phyloP scores from a whole-genome alignment of 2,797 vertebrate species.

The Crocodylus rhombifer region DNA sequence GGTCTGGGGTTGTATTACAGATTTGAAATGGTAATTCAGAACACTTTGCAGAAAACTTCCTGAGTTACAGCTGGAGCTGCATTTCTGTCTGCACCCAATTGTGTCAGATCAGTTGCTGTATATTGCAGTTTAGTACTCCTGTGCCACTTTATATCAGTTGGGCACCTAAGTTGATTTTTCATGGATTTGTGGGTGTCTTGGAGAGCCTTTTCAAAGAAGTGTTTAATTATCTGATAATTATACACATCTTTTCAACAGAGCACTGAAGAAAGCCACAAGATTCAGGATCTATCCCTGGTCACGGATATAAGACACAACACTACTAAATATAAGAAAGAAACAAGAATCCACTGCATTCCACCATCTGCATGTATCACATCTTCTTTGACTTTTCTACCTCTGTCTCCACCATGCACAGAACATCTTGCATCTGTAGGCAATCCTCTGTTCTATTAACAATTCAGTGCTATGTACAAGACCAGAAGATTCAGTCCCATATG shows the following conservation, averaged over 20 bases:
- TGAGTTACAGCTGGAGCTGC: no score
- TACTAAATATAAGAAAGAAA: neutral
- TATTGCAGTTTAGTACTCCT: neutral
- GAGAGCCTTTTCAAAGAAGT: neutral
- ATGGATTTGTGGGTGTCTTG: neutral
- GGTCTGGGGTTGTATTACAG: neutral
- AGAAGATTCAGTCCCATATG: neutral
- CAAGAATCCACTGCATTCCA: rapidly evolving
- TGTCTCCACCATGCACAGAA: neutral
- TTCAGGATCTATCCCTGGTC: neutral
- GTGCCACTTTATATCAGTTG: rapidly evolving
- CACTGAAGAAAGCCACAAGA: neutral
- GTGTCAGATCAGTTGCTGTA: no score
- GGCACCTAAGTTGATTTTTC: neutral
- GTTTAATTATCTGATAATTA: neutral
- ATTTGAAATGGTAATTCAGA: neutral
- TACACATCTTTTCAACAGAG: rapidly evolving
- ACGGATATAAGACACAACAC: neutral
- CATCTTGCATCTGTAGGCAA: neutral
- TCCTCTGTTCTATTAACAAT: neutral
- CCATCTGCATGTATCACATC: rapidly evolving
- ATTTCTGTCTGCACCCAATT: no score
- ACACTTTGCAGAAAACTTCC: neutral
- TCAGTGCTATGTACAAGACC: neutral
- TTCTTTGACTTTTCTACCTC: no score